A percentile compares a stretch with the other conserved stretches of the same genome.
Evolutionary conservation across 1,140 invertebrate species (phyloP).

Genomic region (Tenebrio molitor): DNA sequence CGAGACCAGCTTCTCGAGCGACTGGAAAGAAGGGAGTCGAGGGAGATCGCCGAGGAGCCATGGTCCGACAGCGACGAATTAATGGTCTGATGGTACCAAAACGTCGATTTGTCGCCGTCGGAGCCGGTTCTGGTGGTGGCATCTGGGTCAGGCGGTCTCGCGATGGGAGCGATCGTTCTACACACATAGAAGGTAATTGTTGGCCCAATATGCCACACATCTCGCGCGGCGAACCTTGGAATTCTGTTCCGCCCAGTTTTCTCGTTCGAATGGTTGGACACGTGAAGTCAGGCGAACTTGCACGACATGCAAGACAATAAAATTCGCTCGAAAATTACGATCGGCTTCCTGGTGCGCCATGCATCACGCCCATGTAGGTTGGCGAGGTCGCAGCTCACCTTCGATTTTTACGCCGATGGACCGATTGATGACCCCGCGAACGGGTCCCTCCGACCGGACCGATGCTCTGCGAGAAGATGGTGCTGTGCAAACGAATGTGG

Average conservation of each 20-base stretch:
- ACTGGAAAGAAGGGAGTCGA: too few species aligned
- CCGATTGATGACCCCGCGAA: too few species aligned
- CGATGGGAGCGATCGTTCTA: not conserved
- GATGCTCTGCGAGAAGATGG: too few species aligned
- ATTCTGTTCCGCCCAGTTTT: slow-evolving; percentile 33
- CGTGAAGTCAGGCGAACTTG: slow-evolving; percentile 34
- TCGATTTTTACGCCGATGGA: slow-evolving; percentile 7
- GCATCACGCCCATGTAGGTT: slow-evolving; percentile 44
- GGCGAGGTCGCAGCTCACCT: slow-evolving; percentile 15
- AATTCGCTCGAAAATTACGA: slow-evolving; percentile 40
- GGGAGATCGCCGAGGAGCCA: too few species aligned
- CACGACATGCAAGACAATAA: slow-evolving; percentile 43
- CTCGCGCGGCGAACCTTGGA: slow-evolving; percentile 24
- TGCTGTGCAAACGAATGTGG: too few species aligned
- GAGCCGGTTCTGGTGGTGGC: not conserved
- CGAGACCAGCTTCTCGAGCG: not conserved
- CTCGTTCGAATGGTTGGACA: slow-evolving; percentile 32
- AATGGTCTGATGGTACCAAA: too few species aligned
- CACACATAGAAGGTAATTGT: slow-evolving; percentile 13
- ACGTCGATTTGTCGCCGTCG: too few species aligned
- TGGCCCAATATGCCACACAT: slow-evolving; percentile 30
- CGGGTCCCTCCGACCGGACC: too few species aligned
- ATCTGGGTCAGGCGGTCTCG: not conserved
- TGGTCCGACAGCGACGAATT: too few species aligned
- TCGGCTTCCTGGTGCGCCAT: slow-evolving; percentile 30